Percentiles rank a stretch among this genome's conserved stretches.
These are phyloP conservation scores for Molothrus ater DNA, from an alignment of 2,797 vertebrate genomes.

Conservation along the genomic window DNA sequence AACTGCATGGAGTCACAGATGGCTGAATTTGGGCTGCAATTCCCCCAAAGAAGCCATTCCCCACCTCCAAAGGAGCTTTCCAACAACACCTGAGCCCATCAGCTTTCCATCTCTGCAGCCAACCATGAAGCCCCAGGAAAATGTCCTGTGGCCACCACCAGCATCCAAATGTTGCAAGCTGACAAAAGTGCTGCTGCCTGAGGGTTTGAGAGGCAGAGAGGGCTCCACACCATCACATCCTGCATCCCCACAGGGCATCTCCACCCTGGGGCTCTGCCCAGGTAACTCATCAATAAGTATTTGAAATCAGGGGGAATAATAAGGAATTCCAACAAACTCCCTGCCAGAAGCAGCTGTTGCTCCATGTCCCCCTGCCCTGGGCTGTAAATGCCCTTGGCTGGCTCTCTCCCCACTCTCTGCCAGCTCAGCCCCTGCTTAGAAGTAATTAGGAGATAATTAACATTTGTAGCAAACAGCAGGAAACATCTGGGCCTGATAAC, in stretches of 20 bases:
- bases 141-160: background rate
- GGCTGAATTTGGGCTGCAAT: background rate
- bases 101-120: background rate
- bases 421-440: slow-evolving; percentile 50
- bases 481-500: slow-evolving; percentile 75
- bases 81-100: background rate
- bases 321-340: background rate
- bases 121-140: background rate
- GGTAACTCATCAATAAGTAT: accelerated
- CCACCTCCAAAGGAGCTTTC: background rate
- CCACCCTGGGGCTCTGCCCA: background rate
- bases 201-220: background rate
- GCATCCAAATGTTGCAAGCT: background rate
- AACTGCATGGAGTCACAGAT: accelerated
- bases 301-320: background rate
- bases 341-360: background rate
- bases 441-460: slow-evolving; percentile 79
- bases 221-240: background rate
- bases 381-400: slow-evolving; percentile 51
- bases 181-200: background rate
- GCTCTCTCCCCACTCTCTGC: background rate
- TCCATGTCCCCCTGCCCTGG: background rate
- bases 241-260: background rate
- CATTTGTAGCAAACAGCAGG: slow-evolving; percentile 71
- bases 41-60: background rate